Percentiles rank a stretch among this genome's conserved stretches.
phyloP scores from a whole-genome alignment of 2,888 invertebrate species.

The Pyrrhosoma nymphula region DNA sequence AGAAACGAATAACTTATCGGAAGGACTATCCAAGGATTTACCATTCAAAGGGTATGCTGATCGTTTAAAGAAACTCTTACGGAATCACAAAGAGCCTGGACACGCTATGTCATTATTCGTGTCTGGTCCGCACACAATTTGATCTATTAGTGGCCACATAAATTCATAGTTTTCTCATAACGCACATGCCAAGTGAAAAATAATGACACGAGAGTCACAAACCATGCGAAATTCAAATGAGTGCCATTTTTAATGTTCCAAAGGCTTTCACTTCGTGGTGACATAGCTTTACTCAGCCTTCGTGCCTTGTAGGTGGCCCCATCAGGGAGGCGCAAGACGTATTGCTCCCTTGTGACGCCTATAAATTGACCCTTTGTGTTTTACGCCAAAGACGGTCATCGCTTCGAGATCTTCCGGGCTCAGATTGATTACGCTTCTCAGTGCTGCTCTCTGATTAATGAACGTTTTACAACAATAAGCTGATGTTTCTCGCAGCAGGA shows the following conservation, averaged over 20 bases:
- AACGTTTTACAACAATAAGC: not conserved
- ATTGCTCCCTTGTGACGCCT: not conserved
- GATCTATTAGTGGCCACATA: too few species aligned
- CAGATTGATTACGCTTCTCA: not conserved
- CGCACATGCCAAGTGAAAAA: not conserved
- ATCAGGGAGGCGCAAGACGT: not conserved
- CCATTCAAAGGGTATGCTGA: too few species aligned
- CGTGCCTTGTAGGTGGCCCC: not conserved
- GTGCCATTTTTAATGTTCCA: not conserved
- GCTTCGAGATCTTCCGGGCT: not conserved
- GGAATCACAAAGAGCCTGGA: too few species aligned
- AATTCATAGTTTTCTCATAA: not conserved
- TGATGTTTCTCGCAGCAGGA: not conserved
- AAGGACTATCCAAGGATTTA: too few species aligned
- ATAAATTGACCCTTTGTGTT: slow-evolving; percentile 18
- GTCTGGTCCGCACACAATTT: too few species aligned
- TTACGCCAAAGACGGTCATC: not conserved
- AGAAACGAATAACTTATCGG: too few species aligned
- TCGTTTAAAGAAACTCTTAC: too few species aligned
- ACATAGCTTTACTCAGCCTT: not conserved
- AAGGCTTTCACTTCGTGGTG: not conserved
- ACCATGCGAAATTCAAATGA: not conserved
- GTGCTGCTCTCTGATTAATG: not conserved
- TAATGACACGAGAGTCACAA: not conserved
- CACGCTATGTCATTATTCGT: too few species aligned